Conservation (phyloP, 2,113 vertebrate genomes). For the Lichenostomus cassidix region DNA sequence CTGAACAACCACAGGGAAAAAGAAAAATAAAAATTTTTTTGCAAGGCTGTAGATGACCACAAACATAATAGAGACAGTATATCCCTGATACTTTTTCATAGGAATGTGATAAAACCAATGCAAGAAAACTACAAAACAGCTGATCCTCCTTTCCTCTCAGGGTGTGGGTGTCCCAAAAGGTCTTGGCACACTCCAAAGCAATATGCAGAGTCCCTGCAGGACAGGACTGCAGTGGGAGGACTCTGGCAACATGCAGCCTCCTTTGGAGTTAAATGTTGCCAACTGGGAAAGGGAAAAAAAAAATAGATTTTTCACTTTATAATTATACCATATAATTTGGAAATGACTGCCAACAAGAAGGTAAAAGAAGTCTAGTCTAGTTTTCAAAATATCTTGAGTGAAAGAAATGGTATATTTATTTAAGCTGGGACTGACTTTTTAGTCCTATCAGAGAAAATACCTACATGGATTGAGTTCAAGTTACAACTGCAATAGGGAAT, state of each 20-base stretch:
- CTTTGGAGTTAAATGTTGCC: not conserved
- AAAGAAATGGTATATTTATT: not conserved
- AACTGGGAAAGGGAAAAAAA: accelerated
- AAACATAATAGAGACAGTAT: not conserved
- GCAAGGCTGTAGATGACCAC: not conserved
- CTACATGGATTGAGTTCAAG: not conserved
- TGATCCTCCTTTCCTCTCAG: not conserved
- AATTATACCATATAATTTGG: not conserved
- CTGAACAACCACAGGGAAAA: not conserved
- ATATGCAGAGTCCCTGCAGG: not conserved
- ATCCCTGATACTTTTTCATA: not conserved
- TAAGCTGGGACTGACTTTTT: not conserved
- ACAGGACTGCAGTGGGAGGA: not conserved
- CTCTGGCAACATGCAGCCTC: not conserved
- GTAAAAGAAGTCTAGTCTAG: not conserved
- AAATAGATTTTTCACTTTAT: not conserved
- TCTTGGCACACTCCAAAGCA: not conserved
- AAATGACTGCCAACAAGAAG: not conserved
- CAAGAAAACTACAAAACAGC: not conserved
- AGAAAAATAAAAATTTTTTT: not conserved
- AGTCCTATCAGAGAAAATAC: not conserved
- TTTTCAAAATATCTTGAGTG: not conserved
- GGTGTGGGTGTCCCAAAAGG: not conserved
- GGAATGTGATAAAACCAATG: not conserved
- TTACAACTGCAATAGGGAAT: not conserved